Base-by-base conservation (phyloP, 1,140 invertebrate species). In the Lethrus apterus region DNA sequence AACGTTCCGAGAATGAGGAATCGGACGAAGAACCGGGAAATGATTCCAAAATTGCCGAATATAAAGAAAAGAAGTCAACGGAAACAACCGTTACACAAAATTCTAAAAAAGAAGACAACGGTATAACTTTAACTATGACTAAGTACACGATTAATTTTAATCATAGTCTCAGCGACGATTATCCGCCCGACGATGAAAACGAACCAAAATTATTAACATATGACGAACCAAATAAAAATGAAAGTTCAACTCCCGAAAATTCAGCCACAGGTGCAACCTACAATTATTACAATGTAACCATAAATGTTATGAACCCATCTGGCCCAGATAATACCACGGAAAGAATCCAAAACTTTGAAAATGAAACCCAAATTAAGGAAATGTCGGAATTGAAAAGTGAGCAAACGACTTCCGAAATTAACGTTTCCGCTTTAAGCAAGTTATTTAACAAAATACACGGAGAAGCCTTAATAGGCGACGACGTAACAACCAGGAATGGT, bases 1-100 rank as follows among this genome's bases (percentile, higher is more conserved):
- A 41, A 15, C 7, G 38, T 3, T 41, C 38, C 9, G 38, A 41
- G 29, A 23, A 41, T 11, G 38, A 41, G 2, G 38, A 41, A 15
- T 24, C 38, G 4, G 38, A 41, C 10, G 38, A 41, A 26, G 38
- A 41, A 29, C 38, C 38, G 8, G 38, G 38, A 10, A 41, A 41
- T 26, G 38, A 41, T 10, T 26, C 38, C 10, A 41, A 41, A 23
- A 23, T 26, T 3, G 20, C 38, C n/a, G n/a, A 21, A n/a, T 18
- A 41, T 3, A 18, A 41, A n/a, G 20, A 41, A 41, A 41, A 41
- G 14, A 41, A 41, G 13, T 10, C 38, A 41, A 26, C 5, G n/a
- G n/a, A 26, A 26, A 5, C 15, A 41, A 41, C 1, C 21, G 7
- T 15, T 21, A 7, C 15, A 41, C 2, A 26, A 2, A 41, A 15